These are phyloP conservation scores for Chelon auratus DNA, from an alignment of 2,797 vertebrate genomes.

Conservation along the genomic window DNA sequence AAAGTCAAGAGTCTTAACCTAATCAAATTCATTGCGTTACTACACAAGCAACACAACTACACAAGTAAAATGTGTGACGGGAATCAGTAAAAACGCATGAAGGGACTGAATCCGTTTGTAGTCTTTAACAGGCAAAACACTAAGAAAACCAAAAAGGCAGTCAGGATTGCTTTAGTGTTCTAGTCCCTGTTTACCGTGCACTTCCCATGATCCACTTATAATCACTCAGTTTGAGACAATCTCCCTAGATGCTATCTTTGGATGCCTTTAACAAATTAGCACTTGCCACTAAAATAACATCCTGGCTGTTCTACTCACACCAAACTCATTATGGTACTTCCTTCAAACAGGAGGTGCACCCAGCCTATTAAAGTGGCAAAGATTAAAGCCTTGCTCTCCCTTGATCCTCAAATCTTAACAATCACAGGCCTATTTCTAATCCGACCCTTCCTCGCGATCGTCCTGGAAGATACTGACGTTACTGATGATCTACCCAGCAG, in stretches of 20 bases:
- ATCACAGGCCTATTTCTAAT: slow-evolving; percentile 27
- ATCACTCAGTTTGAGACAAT: slow-evolving; percentile 29
- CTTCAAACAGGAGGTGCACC: slow-evolving; percentile 28
- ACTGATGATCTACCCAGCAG: slow-evolving; percentile 18
- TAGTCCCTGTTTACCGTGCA: slow-evolving; percentile 27
- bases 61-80: neutral
- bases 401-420: slow-evolving; percentile 35
- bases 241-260: slow-evolving; percentile 28
- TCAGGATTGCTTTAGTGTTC: neutral
- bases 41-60: neutral
- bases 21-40: neutral
- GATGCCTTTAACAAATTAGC: slow-evolving; percentile 46
- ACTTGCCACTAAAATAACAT: slow-evolving; percentile 38
- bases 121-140: neutral
- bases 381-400: slow-evolving; percentile 44
- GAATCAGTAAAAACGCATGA: neutral
- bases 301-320: slow-evolving; percentile 18
- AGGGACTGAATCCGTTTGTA: neutral
- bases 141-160: neutral
- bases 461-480: slow-evolving; percentile 16
- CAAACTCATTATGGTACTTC: slow-evolving; percentile 37
- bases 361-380: slow-evolving; percentile 38
- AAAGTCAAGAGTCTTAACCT: neutral
- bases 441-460: slow-evolving; percentile 10
- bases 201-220: slow-evolving; percentile 25